Base-by-base conservation (phyloP, 2,888 invertebrate species). In the Diachrysia chrysitis region DNA sequence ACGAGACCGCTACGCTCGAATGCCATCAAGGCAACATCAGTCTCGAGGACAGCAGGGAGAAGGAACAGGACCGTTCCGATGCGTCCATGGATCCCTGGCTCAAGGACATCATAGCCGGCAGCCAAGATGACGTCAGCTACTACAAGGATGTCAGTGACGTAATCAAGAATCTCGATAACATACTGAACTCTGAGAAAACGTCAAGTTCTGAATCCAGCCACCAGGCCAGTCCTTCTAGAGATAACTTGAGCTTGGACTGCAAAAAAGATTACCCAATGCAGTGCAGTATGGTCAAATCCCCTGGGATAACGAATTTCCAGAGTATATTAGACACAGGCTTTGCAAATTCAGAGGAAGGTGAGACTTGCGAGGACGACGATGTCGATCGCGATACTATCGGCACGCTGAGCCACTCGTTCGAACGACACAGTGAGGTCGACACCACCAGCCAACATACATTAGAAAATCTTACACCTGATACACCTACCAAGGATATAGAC, bases 111-210 rank as follows among this genome's bases (percentile, higher is more conserved):
- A 96, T 96, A 0, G 95, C 95, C 2, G 95, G 93, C 56, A 96
- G 96, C 74, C 96, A 96, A 57, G 96, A 96, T 59, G 96, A 96
- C 78, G 95, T 96, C 81, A 96, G 96, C 73, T 96, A 96, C 82
- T 96, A 96, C 78, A 94, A 92, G 77, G 96, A 96, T 76, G 96
- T 96, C 66, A 96, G 96, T 65, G 96, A 96, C 81, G 96, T 96
- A 14, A 96, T 96, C 46, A 96, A 96, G 85, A 96, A 96, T 88
- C 93, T 96, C 79, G 96, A 96, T 89, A 96, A 96, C 81, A 96
- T 96, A 67, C 89, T 96, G 56, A 96, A 96, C 66, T 94, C 96
- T 0, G 96, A 96, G 84, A 96, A 96, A 82, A 96, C 96, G 1
- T 96, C 96, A 6, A 96, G 96, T 83, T 96, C 96, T 0, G 96